Evolutionary conservation across 2,888 invertebrate species (phyloP), one percentile per base, ranked within the genome.

Genomic region (Spialia ferax): DNA sequence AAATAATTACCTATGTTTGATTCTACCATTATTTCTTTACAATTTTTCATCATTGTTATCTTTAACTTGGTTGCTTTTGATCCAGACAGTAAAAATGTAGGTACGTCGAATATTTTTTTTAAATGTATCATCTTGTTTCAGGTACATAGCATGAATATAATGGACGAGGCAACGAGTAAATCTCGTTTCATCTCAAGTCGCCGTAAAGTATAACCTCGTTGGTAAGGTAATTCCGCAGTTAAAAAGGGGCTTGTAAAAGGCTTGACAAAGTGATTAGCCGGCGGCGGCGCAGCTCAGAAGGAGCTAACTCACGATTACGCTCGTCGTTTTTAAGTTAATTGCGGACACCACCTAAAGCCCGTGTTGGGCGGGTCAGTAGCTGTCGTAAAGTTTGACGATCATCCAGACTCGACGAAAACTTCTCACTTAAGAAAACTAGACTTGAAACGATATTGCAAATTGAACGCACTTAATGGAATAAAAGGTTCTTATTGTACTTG

Each of bases 341-440:
- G 87, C 81, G 79, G 77, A 83, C 81, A 83, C 80, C 80, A 83
- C 80, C 81, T 84, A 84, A 81, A 82, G 83, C 82, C 80, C 83
- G 83, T 82, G 83, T 79, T 55, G 82, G 77, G 79, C 75, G 79
- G 83, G 85, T 87, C 85, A 86, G 86, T 85, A 85, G 86, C 82
- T 78, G 75, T 85, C 87, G 81, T 90, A 84, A 90, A 89, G 84
- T 82, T 87, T 88, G 82, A 88, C 79, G 87, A 88, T 79, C 84
- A 79, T 81, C 85, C 79, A 77, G 60, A 54, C 45, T 22, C 54
- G 42, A 52, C 23, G 59, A 55, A 18, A 42, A 26, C 35, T 15
- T 55, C 18, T 7, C 10, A 22, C 6, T 55, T 10, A 26, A 45
- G 35, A 56, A 54, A 63, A 42, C 42, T 45, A 26, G 23, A 35